A percentile compares a stretch with the other conserved stretches of the same genome.
Conservation (phyloP, 2,797 vertebrate genomes). For the Luscinia megarhynchos region DNA sequence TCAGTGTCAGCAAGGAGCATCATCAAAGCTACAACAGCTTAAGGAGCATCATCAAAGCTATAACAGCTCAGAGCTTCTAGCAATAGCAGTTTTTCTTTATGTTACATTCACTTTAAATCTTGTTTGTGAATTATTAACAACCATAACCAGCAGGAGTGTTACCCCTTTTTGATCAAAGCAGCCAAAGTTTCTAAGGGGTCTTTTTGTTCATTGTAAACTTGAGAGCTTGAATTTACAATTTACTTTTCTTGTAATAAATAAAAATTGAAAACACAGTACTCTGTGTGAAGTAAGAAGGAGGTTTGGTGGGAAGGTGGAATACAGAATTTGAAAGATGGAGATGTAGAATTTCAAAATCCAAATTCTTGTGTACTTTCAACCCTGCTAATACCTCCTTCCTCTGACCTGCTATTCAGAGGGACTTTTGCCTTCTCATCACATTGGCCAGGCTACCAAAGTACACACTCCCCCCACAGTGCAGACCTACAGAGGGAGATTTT, state of each 20-base stretch:
- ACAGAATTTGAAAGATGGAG: background rate
- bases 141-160: background rate
- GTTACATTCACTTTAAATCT: conserved; percentile 31
- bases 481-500: background rate
- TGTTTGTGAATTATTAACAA: conserved; percentile 51
- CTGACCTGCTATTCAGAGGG: background rate
- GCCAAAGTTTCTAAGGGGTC: background rate
- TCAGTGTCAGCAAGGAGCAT: conserved; percentile 53
- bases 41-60: conserved; percentile 49
- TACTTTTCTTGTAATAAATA: background rate
- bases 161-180: background rate
- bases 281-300: background rate
- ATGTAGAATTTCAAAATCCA: background rate
- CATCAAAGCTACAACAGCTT: conserved; percentile 46
- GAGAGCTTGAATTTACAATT: background rate
- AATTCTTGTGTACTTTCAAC: background rate
- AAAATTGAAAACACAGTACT: background rate
- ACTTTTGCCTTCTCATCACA: background rate
- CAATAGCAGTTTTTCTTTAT: conserved; percentile 11
- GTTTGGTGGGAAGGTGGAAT: background rate
- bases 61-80: conserved; percentile 5
- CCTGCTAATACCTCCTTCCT: background rate
- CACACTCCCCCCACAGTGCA: rapidly evolving
- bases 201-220: background rate
- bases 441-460: background rate